Conservation (phyloP, 1,140 invertebrate species). For the Procambarus clarkii region DNA sequence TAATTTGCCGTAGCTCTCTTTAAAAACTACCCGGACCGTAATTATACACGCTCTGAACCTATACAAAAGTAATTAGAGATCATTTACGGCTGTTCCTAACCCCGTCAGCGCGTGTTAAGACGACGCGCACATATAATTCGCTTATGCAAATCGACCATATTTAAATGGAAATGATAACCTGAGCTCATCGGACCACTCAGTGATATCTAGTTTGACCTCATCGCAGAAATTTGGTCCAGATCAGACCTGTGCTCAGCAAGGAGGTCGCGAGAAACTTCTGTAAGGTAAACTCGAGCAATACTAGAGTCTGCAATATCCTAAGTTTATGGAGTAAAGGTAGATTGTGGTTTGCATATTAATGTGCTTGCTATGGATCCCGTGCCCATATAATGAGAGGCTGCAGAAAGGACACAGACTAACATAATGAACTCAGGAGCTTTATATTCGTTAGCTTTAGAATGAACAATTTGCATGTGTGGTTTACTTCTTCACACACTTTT, state of each 20-base stretch:
- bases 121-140: neutral
- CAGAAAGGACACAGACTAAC: no score
- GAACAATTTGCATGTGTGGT: no score
- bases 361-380: no score
- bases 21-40: neutral
- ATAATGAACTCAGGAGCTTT: no score
- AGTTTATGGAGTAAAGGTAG: no score
- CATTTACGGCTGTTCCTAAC: neutral
- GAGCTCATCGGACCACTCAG: neutral
- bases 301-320: no score
- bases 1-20: neutral
- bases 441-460: no score
- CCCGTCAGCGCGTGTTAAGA: neutral
- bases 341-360: no score
- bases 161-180: slow-evolving; percentile 23
- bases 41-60: neutral
- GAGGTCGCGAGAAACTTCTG: neutral
- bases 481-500: no score
- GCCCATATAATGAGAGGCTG: no score
- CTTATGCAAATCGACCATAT: slow-evolving; percentile 19
- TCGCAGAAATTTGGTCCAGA: neutral
- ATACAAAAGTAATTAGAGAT: neutral
- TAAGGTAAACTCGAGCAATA: no score
- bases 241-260: neutral
- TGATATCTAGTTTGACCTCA: neutral